Evolutionary conservation across 2,113 vertebrate species (phyloP), one percentile per base, ranked within the genome.

Genomic region (Calypte anna): DNA sequence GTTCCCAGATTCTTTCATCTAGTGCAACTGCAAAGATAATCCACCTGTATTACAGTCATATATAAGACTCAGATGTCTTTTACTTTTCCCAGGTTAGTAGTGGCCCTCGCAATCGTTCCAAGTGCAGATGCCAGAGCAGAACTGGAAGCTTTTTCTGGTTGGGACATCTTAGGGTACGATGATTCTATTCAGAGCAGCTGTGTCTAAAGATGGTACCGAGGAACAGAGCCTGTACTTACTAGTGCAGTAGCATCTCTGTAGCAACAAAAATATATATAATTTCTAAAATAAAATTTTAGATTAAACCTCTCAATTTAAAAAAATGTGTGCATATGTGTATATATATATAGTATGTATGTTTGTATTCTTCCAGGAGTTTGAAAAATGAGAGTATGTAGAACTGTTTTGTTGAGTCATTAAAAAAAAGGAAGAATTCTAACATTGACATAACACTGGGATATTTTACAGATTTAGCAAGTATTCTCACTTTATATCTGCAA

Each of bases 301-400:
- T 58, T 16, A 53, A 70, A 40, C 2, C 12, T 61, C 14, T 78
- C 23, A 3, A 5, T 78, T 86, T 59, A 55, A 82, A 43, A 73
- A 59, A 57, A 27, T 1, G 0, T 43, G 2, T 55, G 6, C 23
- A 25, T 24, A 16, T 50, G 13, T 7, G 2, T 55, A 3, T 50
- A 3, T 66, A 5, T 54, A 21, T 73, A 48, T 33, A 7, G 0
- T 73, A 48, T 30, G 9, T 64, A 21, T 33, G 9, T 77, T 69
- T 70, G 28, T 75, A 33, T 54, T 77, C 33, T 33, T 66, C 78
- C 54, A 12, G 30, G 28, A 66, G 5, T 30, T 61, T 16, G 19
- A 64, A 82, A 88, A 43, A 27, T 64, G 13, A 83, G 64, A 88
- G 24, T 46, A 18, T 2, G 0, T 69, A 22, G 19, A 89, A 50